phyloP scores from a whole-genome alignment of 2,888 invertebrate species.

The Synergus umbraculus region DNA sequence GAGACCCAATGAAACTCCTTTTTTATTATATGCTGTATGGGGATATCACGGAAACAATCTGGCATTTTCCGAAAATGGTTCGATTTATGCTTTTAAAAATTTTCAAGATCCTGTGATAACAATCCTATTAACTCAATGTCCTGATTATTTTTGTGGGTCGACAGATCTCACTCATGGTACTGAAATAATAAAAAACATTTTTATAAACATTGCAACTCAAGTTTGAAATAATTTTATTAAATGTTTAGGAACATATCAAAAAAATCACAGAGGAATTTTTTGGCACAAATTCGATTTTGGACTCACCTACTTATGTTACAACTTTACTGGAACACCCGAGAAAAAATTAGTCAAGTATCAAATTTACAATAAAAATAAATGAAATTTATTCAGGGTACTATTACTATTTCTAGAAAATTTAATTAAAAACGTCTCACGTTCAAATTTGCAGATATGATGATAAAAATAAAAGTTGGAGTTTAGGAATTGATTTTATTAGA shows the following conservation, averaged over 20 bases:
- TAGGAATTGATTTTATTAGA: not conserved
- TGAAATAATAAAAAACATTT: not conserved
- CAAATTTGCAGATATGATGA: not conserved
- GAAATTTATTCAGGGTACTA: too few species aligned
- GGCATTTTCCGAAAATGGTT: not conserved
- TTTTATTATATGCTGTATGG: not conserved
- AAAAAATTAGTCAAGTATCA: not conserved
- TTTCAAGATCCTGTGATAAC: not conserved
- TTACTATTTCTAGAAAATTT: not conserved
- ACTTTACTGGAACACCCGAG: not conserved
- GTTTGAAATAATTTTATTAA: not conserved
- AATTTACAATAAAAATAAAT: not conserved
- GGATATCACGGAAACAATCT: not conserved
- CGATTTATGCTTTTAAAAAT: not conserved
- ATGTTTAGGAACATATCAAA: not conserved
- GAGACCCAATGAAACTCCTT: not conserved
- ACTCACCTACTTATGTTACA: not conserved
- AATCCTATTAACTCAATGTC: not conserved
- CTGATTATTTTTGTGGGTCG: not conserved
- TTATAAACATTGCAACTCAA: not conserved
- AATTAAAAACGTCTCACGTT: not conserved
- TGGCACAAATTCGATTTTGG: not conserved
- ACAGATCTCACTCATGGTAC: not conserved
- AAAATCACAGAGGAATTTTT: not conserved
- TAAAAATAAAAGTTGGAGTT: not conserved